Evolutionary conservation across 2,888 invertebrate species (phyloP), one percentile per base, ranked within the genome.

Genomic region (Pycnomerus fuliginosus): DNA sequence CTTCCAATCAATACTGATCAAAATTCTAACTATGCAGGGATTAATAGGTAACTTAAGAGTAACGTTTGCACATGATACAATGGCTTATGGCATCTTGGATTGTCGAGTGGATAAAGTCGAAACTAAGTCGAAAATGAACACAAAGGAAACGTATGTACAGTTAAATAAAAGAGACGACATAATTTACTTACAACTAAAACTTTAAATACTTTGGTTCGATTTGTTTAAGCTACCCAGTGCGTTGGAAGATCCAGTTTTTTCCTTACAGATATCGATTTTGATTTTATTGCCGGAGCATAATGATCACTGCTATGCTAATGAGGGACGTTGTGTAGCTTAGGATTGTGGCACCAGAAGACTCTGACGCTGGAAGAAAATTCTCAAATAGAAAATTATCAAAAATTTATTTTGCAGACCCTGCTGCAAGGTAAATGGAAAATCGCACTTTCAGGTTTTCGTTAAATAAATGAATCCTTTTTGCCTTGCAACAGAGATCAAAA

Each of bases 141-240:
- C 4, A 4, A 12, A n/a, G 23, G 5, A 31, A 33, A 14, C 17
- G 5, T 35, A 41, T 41, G 23, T 45, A 45, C 45, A 45, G 25
- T 20, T 23, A 34, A n/a, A n/a, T n/a, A n/a, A n/a, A n/a, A n/a
- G n/a, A n/a, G n/a, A n/a, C n/a, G n/a, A n/a, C 20, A 43, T 43
- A 45, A 53, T 46, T 53, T 53, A 53, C 52, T 45, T 53, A 56
- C 38, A 35, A 24, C 52, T 54, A 55, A 20, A 48, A 47, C 39
- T 50, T 48, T 37, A 48, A 53, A 63, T 63, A 63, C 63, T 63
- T 63, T 63, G 63, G 63, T 62, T 61, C 58, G 53, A 48, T 55
- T 51, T 50, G 17, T 50, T 62, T 60, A 67, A 65, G 64, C 64
- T 65, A 65, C 65, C 62, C 50, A 35, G 58, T 63, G 58, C 52